Evolutionary conservation across 1,140 invertebrate species (phyloP).

Genomic region (Drosophila truncata): DNA sequence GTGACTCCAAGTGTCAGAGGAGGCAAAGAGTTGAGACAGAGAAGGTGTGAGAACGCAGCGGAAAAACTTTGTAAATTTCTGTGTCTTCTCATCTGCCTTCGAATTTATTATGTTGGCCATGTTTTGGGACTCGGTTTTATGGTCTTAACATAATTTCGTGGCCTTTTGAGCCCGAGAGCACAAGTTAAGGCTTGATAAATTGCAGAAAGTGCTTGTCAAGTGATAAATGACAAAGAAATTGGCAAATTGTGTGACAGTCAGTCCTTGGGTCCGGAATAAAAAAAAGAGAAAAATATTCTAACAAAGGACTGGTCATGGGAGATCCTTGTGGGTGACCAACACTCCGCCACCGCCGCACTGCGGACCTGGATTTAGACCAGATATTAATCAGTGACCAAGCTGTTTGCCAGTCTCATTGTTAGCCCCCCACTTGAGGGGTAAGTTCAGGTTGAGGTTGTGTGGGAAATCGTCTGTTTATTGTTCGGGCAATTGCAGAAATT

Average conservation of each 20-base stretch:
- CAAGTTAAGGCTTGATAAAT: conserved; percentile 80
- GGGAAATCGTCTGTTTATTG: conserved; percentile 26
- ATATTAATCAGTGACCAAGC: conserved; percentile 45
- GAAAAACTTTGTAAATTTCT: conserved; percentile 26
- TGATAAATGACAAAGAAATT: conserved; percentile 81
- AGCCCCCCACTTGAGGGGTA: conserved; percentile 2
- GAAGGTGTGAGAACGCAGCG: conserved; percentile 11
- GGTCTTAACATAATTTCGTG: conserved; percentile 55
- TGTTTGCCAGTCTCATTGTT: conserved; percentile 14
- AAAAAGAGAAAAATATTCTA: conserved; percentile 3
- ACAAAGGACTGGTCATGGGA: conserved; percentile 27
- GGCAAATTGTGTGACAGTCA: conserved; percentile 63
- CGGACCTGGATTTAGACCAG: conserved; percentile 29
- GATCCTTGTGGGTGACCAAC: conserved; percentile 13
- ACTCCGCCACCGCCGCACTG: conserved; percentile 18
- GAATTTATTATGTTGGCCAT: conserved; percentile 34
- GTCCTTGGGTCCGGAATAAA: conserved; percentile 5
- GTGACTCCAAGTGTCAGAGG: conserved; percentile 9
- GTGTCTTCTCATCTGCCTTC: conserved; percentile 19
- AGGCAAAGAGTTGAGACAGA: conserved; percentile 20
- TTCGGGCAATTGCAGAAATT: conserved; percentile 51
- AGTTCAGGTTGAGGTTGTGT: not conserved
- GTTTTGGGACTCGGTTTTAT: conserved; percentile 6
- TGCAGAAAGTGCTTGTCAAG: conserved; percentile 53
- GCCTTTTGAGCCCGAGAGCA: conserved; percentile 62